These are phyloP conservation scores for Brachionus asplanchnoidis DNA, from an alignment of 1,140 invertebrate species.

Conservation along the genomic window DNA sequence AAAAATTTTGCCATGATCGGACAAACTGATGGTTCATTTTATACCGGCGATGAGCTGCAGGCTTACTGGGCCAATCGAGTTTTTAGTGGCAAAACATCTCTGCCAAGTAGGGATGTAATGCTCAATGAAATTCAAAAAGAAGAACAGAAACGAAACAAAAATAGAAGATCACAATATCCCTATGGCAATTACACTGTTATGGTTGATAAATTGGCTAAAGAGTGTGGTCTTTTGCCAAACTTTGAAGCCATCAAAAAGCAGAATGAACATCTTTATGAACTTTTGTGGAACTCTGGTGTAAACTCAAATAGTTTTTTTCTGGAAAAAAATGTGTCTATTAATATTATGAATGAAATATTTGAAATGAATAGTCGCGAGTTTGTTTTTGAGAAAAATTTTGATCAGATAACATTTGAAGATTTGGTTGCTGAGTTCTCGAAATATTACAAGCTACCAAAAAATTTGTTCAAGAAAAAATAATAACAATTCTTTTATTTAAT, in stretches of 20 bases:
- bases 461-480: background rate
- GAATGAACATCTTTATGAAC: conserved; percentile 7
- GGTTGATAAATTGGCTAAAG: conserved; percentile 22
- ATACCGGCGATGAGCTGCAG: background rate
- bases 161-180: conserved; percentile 3
- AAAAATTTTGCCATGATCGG: conserved; percentile 18
- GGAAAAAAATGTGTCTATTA: background rate
- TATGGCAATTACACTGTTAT: conserved; percentile 1
- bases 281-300: conserved; percentile 15
- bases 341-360: background rate
- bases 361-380: conserved; percentile 2
- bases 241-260: background rate
- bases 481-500: background rate
- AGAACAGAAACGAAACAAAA: background rate
- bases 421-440: background rate
- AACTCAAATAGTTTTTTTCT: background rate
- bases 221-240: conserved; percentile 12
- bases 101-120: background rate
- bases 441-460: background rate
- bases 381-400: conserved; percentile 10
- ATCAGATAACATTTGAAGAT: background rate
- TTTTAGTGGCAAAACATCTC: background rate
- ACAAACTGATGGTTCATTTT: conserved; percentile 2
- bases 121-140: background rate
- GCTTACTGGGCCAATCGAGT: conserved; percentile 13